Evolutionary conservation across 2,888 invertebrate species (phyloP), one percentile per base, ranked within the genome.

Genomic region (Nezara viridula): DNA sequence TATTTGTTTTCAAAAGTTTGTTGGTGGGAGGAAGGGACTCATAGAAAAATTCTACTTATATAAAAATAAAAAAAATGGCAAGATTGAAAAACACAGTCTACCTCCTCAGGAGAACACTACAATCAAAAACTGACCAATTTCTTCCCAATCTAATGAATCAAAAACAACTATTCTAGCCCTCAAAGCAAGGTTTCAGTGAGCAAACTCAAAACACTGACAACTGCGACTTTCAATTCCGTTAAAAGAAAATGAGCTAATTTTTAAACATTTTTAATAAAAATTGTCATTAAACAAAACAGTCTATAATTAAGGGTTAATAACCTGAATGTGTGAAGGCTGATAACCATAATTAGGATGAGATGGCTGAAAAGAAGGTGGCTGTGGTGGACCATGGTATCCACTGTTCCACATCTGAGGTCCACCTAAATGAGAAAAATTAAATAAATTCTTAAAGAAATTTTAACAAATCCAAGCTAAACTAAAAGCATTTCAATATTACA

Each of bases 391-490:
- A 9, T 88, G 88, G 16, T 50, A 88, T n/a, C 88, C 88, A 88
- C 88, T 52, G 49, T 88, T 88, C 88, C 88, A 88, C 85, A 88
- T 88, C 37, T 77, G 88, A 40, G 88, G 81, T 14, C 88, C 88
- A 32, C 88, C 88, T 88, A 49, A n/a, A 88, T 50, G 27, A 66
- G 50, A 55, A 50, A 73, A 73, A 73, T 66, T 44, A 6, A 40
- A 49, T 47, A 27, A 85, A 47, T n/a, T n/a, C 16, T n/a, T 49
- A 49, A 32, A 27, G 44, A 44, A 81, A 14, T 47, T 4, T 81
- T 14, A 40, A 81, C 2, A 19, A 19, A n/a, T 81, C 4, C 27
- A n/a, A 40, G 81, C 21, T 81, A 44, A 81, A 81, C 44, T 24
- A 44, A 9, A 40, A 73, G n/a, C 44, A 81, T 1, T n/a, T 19